Conservation (phyloP, 2,113 vertebrate genomes). For the Saimiri boliviensis region DNA sequence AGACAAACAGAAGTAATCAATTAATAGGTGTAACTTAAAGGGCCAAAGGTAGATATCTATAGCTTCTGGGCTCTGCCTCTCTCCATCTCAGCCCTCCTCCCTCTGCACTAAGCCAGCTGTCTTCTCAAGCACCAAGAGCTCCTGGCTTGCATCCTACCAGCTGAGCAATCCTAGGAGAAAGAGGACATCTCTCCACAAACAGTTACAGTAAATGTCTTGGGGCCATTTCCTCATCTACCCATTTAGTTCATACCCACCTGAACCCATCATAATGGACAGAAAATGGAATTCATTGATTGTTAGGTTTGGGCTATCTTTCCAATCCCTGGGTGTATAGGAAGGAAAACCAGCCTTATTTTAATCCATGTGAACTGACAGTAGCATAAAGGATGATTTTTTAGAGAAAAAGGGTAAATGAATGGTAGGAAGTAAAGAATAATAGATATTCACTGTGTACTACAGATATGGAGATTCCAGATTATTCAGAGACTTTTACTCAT, state of each 20-base stretch:
- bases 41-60: not conserved
- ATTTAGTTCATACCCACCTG: not conserved
- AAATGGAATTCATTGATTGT: not conserved
- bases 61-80: too few species aligned
- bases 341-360: not conserved
- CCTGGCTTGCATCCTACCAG: not conserved
- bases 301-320: not conserved
- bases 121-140: not conserved
- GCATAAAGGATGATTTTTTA: not conserved
- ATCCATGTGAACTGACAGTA: not conserved
- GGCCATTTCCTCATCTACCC: not conserved
- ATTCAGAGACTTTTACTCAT: not conserved
- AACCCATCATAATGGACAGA: not conserved
- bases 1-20: not conserved
- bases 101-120: not conserved
- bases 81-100: not conserved
- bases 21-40: not conserved
- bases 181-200: not conserved
- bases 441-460: not conserved
- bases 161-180: not conserved
- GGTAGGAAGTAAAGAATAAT: not conserved
- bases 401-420: not conserved
- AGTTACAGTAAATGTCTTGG: not conserved
- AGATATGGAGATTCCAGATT: not conserved
- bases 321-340: not conserved